phyloP scores from a whole-genome alignment of 2,113 vertebrate species.

The Leptobrachium leishanense region DNA sequence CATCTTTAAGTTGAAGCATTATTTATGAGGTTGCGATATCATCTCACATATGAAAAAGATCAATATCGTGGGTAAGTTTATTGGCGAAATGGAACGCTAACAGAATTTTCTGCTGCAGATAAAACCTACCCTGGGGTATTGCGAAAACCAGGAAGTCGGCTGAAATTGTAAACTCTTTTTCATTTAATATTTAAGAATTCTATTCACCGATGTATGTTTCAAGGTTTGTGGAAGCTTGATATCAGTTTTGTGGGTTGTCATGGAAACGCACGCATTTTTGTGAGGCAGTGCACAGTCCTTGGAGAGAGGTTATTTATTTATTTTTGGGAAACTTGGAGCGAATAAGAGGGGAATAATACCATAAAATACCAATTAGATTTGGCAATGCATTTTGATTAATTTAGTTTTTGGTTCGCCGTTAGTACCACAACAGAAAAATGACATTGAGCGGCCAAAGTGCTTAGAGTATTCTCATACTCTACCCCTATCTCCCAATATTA shows the following conservation, averaged over 20 bases:
- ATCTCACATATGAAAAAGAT: conserved; percentile 38
- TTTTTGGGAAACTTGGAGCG: conserved; percentile 8
- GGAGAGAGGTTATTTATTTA: conserved; percentile 2
- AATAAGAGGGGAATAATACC: background rate
- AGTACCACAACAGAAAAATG: no score
- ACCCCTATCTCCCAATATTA: no score
- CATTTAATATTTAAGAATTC: conserved; percentile 43
- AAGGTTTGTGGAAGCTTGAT: conserved; percentile 28
- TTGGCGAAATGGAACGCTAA: conserved; percentile 2
- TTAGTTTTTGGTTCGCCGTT: no score
- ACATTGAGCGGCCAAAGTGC: no score
- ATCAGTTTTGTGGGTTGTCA: conserved; percentile 39
- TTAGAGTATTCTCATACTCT: no score
- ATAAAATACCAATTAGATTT: no score
- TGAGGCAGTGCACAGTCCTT: conserved; percentile 4
- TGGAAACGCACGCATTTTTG: conserved; percentile 34
- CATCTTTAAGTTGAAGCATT: conserved; percentile 22
- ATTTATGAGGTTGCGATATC: conserved; percentile 30
- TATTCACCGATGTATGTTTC: conserved; percentile 33
- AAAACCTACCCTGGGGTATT: conserved; percentile 21
- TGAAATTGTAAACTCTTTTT: conserved; percentile 27
- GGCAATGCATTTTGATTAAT: no score
- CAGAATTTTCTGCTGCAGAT: conserved; percentile 10
- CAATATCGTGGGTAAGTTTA: conserved; percentile 13
- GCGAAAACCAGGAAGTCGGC: background rate